Evolutionary conservation across 2,113 vertebrate genomes (phyloP), one percentile per base, ranked within the genome.

Genomic region (Istiophorus platypterus): DNA sequence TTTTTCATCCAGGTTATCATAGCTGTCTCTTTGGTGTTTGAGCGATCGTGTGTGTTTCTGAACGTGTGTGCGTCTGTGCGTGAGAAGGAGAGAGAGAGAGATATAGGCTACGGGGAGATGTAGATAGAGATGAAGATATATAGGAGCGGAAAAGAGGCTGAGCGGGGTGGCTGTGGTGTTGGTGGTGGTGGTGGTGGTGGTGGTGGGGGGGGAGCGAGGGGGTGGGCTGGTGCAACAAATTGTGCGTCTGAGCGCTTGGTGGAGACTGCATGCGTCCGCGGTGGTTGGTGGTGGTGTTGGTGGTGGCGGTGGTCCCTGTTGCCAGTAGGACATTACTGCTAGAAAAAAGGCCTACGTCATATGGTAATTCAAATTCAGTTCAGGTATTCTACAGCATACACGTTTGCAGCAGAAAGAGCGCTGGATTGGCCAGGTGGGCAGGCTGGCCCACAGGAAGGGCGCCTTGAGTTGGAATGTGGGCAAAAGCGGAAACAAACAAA

Each of bases 291-390:
- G n/a, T n/a, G n/a, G n/a, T n/a, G n/a, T n/a, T n/a, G 78, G 52
- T 34, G 65, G 86, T 58, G 78, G 78, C 84, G 82, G 69, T 81
- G 69, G 76, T 66, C 91, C 87, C 81, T 87, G 85, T 83, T 90
- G 87, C 91, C 89, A 89, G 80, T 80, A 90, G 84, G 89, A 91
- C 91, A 81, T 86, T 87, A 86, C 75, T 66, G 91, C 80, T 81
- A 24, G 89, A 82, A 80, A 89, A 89, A 89, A 81, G 84, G 84
- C 91, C 89, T 90, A 93, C 92, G 93, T 94, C 93, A 94, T 94
- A 89, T 92, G 93, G 85, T 94, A 85, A 94, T 94, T 94, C 92
- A 93, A 89, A 94, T 94, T 94, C 93, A 93, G 91, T 92, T 93
- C 93, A 94, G 93, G 91, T 94, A 93, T 91, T 86, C 88, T 89